Base-by-base conservation (phyloP, 2,113 vertebrate genomes). In the Paracanthobrama guichenoti region DNA sequence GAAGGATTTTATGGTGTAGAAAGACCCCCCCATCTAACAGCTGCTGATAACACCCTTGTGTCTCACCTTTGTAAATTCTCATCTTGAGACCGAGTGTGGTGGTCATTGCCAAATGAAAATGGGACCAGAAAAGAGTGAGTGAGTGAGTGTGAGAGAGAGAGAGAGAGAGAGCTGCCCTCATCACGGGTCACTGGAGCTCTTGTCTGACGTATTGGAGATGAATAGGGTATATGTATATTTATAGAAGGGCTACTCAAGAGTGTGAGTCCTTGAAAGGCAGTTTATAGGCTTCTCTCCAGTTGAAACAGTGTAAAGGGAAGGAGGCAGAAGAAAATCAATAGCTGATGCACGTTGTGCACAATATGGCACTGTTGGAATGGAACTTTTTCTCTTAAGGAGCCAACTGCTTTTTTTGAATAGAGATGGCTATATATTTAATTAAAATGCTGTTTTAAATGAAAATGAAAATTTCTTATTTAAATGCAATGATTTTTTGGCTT, bases 221-320 rank as follows among this genome's bases (percentile, higher is more conserved):
- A 79, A 79, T 28, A 50, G 60, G 22, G 60, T 50, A 67, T 31
- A 67, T 53, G 79, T 80, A 22, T 22, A 77, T 77, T 48, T 73
- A 73, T 73, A 48, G 71, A 73, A 48, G 42, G n/a, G 42, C 71
- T 73, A 14, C 71, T 73, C 42, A 31, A 53, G 48, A 16, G 44
- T 48, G 48, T 12, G 26, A 75, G 73, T 75, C 73, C 24, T 75
- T 53, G 73, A 53, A 75, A 75, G 48, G 4, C 48, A 53, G 16
- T 2, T 53, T 28, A 75, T 53, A 39, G 39, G 39, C 39, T 6
- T 16, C n/a, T 20, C 16, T 20, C 20, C 18, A 53, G 46, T 16
- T 10, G 7, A 75, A 4, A 20, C 8, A 0, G 14, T 72, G 6
- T 24, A n/a, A 44, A 44, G 35, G 4, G 20, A 71, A 22, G 1